Percentiles rank a stretch among this genome's conserved stretches.
phyloP scores from a whole-genome alignment of 2,797 vertebrate genomes.

The Lepidocolaptes lacrymiger region DNA sequence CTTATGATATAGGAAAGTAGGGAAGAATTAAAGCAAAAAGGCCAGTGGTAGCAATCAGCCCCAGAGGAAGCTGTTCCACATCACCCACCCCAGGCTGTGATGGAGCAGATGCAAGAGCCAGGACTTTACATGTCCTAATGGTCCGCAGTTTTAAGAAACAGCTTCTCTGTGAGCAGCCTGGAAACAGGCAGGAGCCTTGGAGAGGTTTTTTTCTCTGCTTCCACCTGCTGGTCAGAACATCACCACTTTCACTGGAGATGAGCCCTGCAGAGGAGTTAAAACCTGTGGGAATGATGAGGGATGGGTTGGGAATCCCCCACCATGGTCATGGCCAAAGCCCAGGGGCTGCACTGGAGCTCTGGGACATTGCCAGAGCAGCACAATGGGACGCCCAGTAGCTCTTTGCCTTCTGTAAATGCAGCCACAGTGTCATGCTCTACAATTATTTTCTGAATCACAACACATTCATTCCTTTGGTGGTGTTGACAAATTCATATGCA shows the following conservation, averaged over 20 bases:
- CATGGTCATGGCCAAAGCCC: background rate
- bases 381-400: rapidly evolving
- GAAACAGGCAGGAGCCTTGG: background rate
- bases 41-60: background rate
- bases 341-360: rapidly evolving
- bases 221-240: slow-evolving; percentile 57
- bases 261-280: rapidly evolving
- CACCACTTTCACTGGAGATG: rapidly evolving
- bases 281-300: rapidly evolving
- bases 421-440: rapidly evolving
- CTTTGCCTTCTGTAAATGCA: rapidly evolving
- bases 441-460: rapidly evolving
- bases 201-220: slow-evolving; percentile 54
- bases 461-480: background rate
- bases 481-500: background rate
- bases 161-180: background rate
- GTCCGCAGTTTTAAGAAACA: background rate
- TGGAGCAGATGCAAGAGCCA: background rate
- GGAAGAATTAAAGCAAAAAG: background rate
- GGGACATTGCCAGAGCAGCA: background rate
- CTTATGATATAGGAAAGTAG: background rate
- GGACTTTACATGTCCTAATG: background rate
- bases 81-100: background rate
- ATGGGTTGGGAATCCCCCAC: background rate
- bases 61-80: background rate